Evolutionary conservation across 1,140 invertebrate species (phyloP).

Genomic region (Lysiphlebus fabarum): DNA sequence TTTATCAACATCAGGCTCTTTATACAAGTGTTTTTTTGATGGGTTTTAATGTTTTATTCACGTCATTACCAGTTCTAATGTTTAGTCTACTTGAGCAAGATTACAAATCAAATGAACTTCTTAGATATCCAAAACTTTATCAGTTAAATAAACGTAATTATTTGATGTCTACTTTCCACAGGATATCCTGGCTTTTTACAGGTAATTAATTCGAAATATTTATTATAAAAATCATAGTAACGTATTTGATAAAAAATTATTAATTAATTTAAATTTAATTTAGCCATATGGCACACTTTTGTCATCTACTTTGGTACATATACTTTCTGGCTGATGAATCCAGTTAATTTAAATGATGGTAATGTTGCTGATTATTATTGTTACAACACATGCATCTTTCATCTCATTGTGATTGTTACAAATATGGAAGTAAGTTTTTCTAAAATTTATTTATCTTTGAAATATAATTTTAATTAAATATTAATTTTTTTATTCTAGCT

Average conservation of each 20-base stretch:
- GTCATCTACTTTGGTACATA: conserved; percentile 58
- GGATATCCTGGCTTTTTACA: conserved; percentile 64
- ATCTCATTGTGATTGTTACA: conserved; percentile 51
- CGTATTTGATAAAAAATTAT: conserved; percentile 30
- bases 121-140: conserved; percentile 65
- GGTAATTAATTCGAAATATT: conserved; percentile 39
- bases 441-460: conserved; percentile 2
- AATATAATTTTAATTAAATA: conserved; percentile 10
- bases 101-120: conserved; percentile 58
- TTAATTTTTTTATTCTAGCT: conserved; percentile 52
- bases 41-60: conserved; percentile 73
- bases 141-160: conserved; percentile 63
- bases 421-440: conserved; percentile 55
- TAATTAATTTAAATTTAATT: conserved; percentile 51
- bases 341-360: conserved; percentile 44
- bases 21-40: conserved; percentile 73
- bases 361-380: conserved; percentile 48
- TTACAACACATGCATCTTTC: conserved; percentile 54
- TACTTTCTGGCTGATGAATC: conserved; percentile 44
- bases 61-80: conserved; percentile 66
- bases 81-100: conserved; percentile 73
- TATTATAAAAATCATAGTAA: neutral
- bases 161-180: conserved; percentile 62
- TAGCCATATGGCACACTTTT: conserved; percentile 60
- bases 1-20: conserved; percentile 54